Conservation (phyloP, 2,888 invertebrate genomes). For the Parnassius mnemosyne region DNA sequence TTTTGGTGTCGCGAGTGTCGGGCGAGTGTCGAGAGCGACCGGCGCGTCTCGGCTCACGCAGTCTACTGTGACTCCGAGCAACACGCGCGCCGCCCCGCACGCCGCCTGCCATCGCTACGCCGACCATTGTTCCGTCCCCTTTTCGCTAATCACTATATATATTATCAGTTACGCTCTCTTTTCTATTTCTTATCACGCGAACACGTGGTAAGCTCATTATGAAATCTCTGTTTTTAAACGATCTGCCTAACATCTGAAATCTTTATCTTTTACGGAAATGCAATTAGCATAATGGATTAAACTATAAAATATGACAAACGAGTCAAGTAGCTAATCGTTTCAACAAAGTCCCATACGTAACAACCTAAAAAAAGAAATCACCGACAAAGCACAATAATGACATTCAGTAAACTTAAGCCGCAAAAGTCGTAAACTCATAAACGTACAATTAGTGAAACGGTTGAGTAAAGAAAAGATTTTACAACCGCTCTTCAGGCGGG, state of each 20-base stretch:
- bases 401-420: conserved; percentile 72
- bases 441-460: conserved; percentile 80
- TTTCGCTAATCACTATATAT: conserved; percentile 80
- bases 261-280: background rate
- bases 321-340: conserved; percentile 11
- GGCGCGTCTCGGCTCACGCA: conserved; percentile 84
- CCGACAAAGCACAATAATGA: conserved; percentile 65
- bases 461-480: conserved; percentile 80
- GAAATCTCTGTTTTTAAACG: conserved; percentile 1
- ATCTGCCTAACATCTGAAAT: background rate
- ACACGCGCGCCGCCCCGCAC: conserved; percentile 83
- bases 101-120: conserved; percentile 69
- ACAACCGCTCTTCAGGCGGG: conserved; percentile 76
- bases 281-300: background rate
- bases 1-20: conserved; percentile 64
- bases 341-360: conserved; percentile 4
- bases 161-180: conserved; percentile 77
- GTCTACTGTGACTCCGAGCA: conserved; percentile 77
- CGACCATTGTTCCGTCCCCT: conserved; percentile 77
- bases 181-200: conserved; percentile 72
- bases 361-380: conserved; percentile 45
- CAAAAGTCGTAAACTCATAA: conserved; percentile 79
- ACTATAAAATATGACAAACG: conserved; percentile 2
- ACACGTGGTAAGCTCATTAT: conserved; percentile 54
- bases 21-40: conserved; percentile 67